Conservation (phyloP, 2,888 invertebrate genomes). For the Caenorhabditis sp. region DNA sequence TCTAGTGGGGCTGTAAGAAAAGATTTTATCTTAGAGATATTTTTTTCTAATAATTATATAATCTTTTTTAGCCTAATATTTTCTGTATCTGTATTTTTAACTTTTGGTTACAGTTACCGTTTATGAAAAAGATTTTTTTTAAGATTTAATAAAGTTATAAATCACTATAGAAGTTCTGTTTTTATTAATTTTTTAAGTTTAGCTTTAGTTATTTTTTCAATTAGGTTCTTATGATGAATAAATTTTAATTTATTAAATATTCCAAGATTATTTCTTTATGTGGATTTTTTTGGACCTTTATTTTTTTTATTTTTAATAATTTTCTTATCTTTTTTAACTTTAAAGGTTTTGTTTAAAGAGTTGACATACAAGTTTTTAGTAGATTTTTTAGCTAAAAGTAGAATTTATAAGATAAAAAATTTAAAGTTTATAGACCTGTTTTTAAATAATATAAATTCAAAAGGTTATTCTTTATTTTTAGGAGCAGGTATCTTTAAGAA, state of each 20-base stretch:
- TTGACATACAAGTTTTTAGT: constrained; percentile 54
- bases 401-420: constrained; percentile 50
- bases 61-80: constrained; percentile 52
- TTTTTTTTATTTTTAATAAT: constrained; percentile 72
- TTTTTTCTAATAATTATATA: constrained; percentile 51
- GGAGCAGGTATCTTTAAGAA: constrained; percentile 25
- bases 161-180: constrained; percentile 47
- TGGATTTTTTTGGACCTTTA: constrained; percentile 53
- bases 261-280: constrained; percentile 50
- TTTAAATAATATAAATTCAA: constrained; percentile 47
- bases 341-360: constrained; percentile 50
- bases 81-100: constrained; percentile 57
- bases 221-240: constrained; percentile 51
- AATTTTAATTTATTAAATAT: constrained; percentile 56
- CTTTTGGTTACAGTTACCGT: constrained; percentile 61
- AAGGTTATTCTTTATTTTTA: constrained; percentile 32
- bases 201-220: constrained; percentile 47
- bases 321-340: constrained; percentile 47
- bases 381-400: constrained; percentile 54
- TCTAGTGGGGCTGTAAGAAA: constrained; percentile 57
- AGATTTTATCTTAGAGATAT: constrained; percentile 60
- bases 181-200: constrained; percentile 59
- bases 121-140: constrained; percentile 57
- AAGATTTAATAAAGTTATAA: constrained; percentile 50
- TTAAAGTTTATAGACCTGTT: constrained; percentile 54